Base-by-base conservation (phyloP, 2,888 invertebrate genomes). In the Oscheius sp. region DNA sequence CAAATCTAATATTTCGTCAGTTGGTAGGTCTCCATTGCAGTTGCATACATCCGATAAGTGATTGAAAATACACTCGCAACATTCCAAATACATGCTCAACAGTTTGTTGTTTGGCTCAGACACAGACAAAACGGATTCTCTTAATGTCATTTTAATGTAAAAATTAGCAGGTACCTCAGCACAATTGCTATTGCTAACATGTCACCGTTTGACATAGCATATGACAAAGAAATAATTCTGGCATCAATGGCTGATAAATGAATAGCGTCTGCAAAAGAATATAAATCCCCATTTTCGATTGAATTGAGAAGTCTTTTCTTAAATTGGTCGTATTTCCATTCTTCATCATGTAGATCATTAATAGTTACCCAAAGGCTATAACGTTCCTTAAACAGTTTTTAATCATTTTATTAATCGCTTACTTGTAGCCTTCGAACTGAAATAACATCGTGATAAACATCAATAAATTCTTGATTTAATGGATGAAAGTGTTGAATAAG, bases 301-400 rank as follows among this genome's bases (percentile, higher is more conserved):
- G n/a, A n/a, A 4, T 42, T 45, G n/a, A 17, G n/a, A 6, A 61
- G 33, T 34, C 17, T 45, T 0, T 12, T 15, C 2, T 17, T 10
- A n/a, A 61, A 45, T 27, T 25, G 25, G 1, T 42, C 61, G 3
- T 45, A 29, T 25, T 61, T 61, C 61, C 61, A 61, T 25, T 45
- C 17, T n/a, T n/a, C 29, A 45, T 61, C 61, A 27, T 45, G 61
- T 10, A 61, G 29, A 6, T 61, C 15, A 31, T 12, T 17, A 8
- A 61, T n/a, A n/a, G 61, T 61, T 15, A 61, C n/a, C 61, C 61
- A 61, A 27, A n/a, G 42, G n/a, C n/a, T 20, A 31, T 61, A 61
- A 6, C 45, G 42, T 27, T 61, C 61, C 45, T 61, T 17, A 1
- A 33, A 33, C 20, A n/a, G 5, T 2, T 2, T 55, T 10, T 23